Evolutionary conservation across 2,888 invertebrate genomes (phyloP).

Genomic region (Sepioteuthis lessoniana): DNA sequence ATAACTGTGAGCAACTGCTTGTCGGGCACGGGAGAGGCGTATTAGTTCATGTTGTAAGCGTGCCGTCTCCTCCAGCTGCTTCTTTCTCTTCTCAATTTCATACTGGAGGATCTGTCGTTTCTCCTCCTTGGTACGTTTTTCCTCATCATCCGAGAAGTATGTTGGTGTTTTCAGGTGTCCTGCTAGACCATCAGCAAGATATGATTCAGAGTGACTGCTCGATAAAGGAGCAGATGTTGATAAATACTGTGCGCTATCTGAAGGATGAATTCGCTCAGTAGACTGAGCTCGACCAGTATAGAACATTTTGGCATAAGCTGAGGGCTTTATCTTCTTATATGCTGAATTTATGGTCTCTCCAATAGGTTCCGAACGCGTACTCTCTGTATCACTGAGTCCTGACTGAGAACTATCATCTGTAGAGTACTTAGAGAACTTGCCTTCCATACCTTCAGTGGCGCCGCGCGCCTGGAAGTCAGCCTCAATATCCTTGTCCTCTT

Average conservation of each 20-base stretch:
- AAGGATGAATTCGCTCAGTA: constrained; percentile 41
- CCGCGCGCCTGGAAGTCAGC: constrained; percentile 70
- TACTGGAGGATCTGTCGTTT: constrained; percentile 79
- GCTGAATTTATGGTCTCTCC: constrained; percentile 53
- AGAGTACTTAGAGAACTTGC: constrained; percentile 56
- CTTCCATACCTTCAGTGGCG: constrained; percentile 52
- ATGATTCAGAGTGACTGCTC: constrained; percentile 58
- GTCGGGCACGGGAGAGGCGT: constrained; percentile 68
- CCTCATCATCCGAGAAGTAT: constrained; percentile 75
- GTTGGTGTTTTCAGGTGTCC: constrained; percentile 54
- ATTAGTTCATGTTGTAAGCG: constrained; percentile 77
- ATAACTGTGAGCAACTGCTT: constrained; percentile 68
- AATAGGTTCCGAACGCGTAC: constrained; percentile 69
- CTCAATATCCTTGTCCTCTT: constrained; percentile 77
- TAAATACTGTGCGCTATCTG: constrained; percentile 38
- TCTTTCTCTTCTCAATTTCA: constrained; percentile 80
- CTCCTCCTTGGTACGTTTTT: constrained; percentile 78
- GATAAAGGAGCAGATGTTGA: constrained; percentile 53
- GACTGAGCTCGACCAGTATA: constrained; percentile 60
- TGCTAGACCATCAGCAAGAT: constrained; percentile 52
- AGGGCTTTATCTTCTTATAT: constrained; percentile 61
- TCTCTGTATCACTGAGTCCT: constrained; percentile 69
- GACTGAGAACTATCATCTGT: constrained; percentile 71
- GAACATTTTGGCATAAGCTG: constrained; percentile 66
- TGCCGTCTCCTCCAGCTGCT: constrained; percentile 79